Base-by-base conservation (phyloP, 1,140 invertebrate species). In the Cotesia vestalis region DNA sequence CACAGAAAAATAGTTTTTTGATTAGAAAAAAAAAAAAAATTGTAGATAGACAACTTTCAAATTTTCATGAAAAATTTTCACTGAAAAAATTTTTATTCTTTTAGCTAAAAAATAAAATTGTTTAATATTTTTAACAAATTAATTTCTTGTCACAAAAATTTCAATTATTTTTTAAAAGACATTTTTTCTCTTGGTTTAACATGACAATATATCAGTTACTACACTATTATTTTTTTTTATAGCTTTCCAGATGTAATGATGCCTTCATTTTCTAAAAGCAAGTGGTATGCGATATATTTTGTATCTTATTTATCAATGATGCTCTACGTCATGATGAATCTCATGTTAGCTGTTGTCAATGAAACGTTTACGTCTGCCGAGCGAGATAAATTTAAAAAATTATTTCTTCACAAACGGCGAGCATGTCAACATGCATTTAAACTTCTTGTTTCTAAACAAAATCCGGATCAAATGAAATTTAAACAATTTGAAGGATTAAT, bases 161-260 rank as follows among this genome's bases (percentile, higher is more conserved):
- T 27, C 27, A 27, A 27, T 27, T 27, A 2, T 52, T 52, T 52
- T 52, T n/a, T 3, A n/a, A 52, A 52, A 52, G 8, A 52, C n/a
- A 52, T 52, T 52, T 52, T 52, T 52, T 11, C 46, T 52, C 1
- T 8, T 8, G 46, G 8, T 11, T 52, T 52, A 52, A 52, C n/a
- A 52, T 3, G 3, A n/a, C 46, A 52, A 3, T n/a, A 11, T n/a
- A 11, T 61, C 4, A 53, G 0, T 27, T 27, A 0, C 27, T 27
- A 27, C 27, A 27, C 61, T 62, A 72, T 36, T 64, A 53, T 27
- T 74, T 36, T 66, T 75, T 81, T 76, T 87, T 88, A 77, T 84
- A 96, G 94, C 86, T 96, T 94, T 87, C 95, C 95, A 20, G 95
- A 96, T 85, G 94, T 97, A 6, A 96, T 96, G 95, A 96, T 97